A percentile compares a stretch with the other conserved stretches of the same genome.
phyloP scores from a whole-genome alignment of 2,113 vertebrate species.

The Sinocyclocheilus rhinocerous region DNA sequence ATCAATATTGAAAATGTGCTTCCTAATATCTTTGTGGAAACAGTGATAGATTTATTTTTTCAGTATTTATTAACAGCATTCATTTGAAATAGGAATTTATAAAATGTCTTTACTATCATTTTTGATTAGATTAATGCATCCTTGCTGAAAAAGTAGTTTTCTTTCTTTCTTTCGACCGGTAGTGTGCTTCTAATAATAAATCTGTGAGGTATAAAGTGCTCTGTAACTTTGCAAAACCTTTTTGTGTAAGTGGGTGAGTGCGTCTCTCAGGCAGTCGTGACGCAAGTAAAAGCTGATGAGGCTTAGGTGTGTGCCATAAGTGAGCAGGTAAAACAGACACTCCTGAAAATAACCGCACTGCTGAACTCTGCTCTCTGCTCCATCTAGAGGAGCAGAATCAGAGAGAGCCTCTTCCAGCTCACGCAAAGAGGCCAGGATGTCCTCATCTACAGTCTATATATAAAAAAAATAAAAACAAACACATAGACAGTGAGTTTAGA shows the following conservation, averaged over 20 bases:
- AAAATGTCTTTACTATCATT: not conserved
- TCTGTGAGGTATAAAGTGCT: not conserved
- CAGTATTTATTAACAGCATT: not conserved
- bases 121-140: no score
- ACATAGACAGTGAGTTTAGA: not conserved
- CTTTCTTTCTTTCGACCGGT: not conserved
- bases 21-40: not conserved
- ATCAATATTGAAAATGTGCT: not conserved
- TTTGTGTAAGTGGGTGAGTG: conserved; percentile 84
- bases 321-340: conserved; percentile 90
- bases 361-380: conserved; percentile 77
- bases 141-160: no score
- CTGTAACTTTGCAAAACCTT: conserved; percentile 76
- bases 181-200: not conserved
- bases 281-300: conserved; percentile 92
- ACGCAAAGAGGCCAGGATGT: conserved; percentile 86
- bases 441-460: conserved; percentile 77
- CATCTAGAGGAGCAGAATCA: conserved; percentile 76
- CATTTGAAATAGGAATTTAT: not conserved
- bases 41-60: not conserved
- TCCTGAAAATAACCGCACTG: conserved; percentile 84
- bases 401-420: conserved; percentile 85
- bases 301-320: conserved; percentile 88
- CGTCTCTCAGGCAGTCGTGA: conserved; percentile 86
- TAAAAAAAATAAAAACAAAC: conserved; percentile 37